Evolutionary conservation across 2,113 vertebrate species (phyloP).

Genomic region (Cyanocitta stelleri): DNA sequence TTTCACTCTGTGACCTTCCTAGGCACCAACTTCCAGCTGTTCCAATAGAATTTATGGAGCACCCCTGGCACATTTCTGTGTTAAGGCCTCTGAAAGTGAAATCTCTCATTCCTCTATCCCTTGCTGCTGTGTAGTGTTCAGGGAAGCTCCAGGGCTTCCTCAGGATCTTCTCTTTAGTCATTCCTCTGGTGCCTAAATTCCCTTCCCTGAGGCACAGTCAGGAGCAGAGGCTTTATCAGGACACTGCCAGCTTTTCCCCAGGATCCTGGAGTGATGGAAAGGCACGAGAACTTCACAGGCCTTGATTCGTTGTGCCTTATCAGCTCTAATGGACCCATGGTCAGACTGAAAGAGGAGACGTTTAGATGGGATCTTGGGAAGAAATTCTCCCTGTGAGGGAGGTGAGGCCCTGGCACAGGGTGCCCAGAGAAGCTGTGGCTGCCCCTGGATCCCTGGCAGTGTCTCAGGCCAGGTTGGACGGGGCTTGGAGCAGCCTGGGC

Average conservation of each 20-base stretch:
- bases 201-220: accelerated
- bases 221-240: neutral
- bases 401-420: accelerated
- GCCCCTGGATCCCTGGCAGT: neutral
- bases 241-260: neutral
- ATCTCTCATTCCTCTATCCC: neutral
- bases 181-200: neutral
- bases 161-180: neutral
- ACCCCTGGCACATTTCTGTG: neutral
- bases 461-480: accelerated
- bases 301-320: neutral
- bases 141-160: neutral
- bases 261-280: neutral
- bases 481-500: neutral
- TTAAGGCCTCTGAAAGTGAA: neutral
- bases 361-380: neutral
- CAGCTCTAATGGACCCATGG: neutral
- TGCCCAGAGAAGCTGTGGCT: neutral
- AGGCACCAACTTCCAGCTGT: neutral
- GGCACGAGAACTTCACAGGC: neutral
- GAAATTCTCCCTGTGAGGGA: accelerated
- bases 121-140: neutral
- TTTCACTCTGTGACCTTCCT: neutral
- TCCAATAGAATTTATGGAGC: neutral
- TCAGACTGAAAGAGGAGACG: neutral